These are phyloP conservation scores for Trichonephila inaurata DNA, from an alignment of 1,140 invertebrate genomes.

Conservation along the genomic window DNA sequence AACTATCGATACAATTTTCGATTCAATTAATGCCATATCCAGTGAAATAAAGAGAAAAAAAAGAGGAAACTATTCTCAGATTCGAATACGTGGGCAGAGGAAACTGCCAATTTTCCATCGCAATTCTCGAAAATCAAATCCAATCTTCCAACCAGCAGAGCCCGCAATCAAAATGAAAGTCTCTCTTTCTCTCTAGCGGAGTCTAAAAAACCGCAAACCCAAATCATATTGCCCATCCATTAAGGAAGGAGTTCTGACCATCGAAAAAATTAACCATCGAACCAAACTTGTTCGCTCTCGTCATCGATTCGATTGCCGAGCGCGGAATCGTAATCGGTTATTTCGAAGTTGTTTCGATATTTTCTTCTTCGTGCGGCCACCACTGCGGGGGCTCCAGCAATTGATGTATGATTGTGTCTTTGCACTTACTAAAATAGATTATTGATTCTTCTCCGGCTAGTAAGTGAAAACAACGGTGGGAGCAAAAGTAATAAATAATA, in stretches of 20 bases:
- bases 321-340: slow-evolving; percentile 68
- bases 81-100: background rate
- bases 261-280: slow-evolving; percentile 59
- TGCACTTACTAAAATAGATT: slow-evolving; percentile 70
- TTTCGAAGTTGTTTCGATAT: slow-evolving; percentile 44
- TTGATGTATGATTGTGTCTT: slow-evolving; percentile 66
- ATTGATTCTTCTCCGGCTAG: slow-evolving; percentile 55
- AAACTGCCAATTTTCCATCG: slow-evolving; percentile 1
- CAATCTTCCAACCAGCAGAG: background rate
- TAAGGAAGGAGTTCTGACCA: slow-evolving; percentile 49
- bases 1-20: background rate
- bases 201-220: background rate
- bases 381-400: background rate
- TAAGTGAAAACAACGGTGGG: slow-evolving; percentile 51
- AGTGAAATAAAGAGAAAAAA: background rate
- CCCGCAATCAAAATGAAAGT: slow-evolving; percentile 24
- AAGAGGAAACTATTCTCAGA: background rate
- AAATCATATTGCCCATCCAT: slow-evolving; percentile 56
- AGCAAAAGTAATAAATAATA: slow-evolving; percentile 34
- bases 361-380: slow-evolving; percentile 13
- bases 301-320: slow-evolving; percentile 29
- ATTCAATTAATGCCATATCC: slow-evolving; percentile 1
- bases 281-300: slow-evolving; percentile 10
- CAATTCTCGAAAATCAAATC: background rate
- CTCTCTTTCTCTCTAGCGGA: background rate